Percentiles rank a stretch among this genome's conserved stretches.
Evolutionary conservation across 2,888 invertebrate species (phyloP).

Genomic region (Aquatica leii): DNA sequence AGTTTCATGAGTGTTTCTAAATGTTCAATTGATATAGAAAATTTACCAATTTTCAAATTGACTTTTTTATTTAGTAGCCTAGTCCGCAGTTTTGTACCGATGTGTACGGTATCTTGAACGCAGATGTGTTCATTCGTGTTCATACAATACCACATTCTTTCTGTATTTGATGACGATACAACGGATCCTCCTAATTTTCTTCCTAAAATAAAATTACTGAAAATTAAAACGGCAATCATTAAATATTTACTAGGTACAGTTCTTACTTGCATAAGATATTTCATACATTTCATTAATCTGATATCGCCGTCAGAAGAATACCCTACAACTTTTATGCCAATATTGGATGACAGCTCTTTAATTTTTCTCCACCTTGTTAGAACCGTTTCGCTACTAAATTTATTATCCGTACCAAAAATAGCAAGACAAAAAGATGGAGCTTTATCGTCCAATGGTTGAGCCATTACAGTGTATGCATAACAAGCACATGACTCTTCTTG

Average conservation of each 20-base stretch:
- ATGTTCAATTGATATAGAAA: not conserved
- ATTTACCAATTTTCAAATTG: no score
- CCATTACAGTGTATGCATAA: not conserved
- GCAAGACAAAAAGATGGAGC: not conserved
- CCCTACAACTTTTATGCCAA: not conserved
- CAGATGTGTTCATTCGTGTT: no score
- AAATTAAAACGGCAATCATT: no score
- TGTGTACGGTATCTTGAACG: not conserved
- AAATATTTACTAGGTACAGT: no score
- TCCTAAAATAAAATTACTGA: no score
- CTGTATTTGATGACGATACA: no score
- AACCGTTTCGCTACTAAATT: not conserved
- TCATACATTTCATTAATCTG: not conserved
- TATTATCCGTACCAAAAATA: not conserved
- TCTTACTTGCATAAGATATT: no score
- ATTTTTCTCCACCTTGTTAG: not conserved
- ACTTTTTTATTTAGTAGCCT: no score
- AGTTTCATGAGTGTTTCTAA: not conserved
- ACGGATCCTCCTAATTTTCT: no score
- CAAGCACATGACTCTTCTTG: not conserved
- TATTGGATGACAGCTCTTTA: not conserved
- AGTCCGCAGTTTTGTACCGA: not conserved
- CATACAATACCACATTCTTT: no score
- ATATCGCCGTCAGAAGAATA: conserved; percentile 3
- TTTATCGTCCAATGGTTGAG: not conserved